Conservation (phyloP, 1,140 invertebrate genomes). For the Pectinophora gossypiella region DNA sequence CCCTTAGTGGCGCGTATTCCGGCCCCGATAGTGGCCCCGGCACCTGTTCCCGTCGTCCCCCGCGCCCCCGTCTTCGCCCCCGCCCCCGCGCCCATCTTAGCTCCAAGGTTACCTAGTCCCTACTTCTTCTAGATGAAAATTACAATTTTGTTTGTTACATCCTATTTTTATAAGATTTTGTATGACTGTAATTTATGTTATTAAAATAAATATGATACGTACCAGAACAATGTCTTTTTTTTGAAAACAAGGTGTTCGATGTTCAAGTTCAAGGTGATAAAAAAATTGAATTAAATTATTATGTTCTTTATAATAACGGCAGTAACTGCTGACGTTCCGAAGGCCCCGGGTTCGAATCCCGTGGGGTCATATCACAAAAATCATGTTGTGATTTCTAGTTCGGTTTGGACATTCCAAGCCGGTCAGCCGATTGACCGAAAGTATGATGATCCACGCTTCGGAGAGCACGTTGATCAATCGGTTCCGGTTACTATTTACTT, state of each 20-base stretch:
- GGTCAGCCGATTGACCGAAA: no score
- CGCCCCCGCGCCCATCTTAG: slow-evolving; percentile 22
- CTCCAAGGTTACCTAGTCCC: slow-evolving; percentile 43
- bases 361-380: no score
- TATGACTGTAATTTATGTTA: slow-evolving; percentile 65
- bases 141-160: slow-evolving; percentile 67
- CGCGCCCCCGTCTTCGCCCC: slow-evolving; percentile 17
- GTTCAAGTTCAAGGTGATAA: no score
- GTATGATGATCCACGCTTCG: no score
- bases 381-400: no score
- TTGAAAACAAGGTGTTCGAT: neutral
- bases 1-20: slow-evolving; percentile 48
- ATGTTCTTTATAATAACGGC: no score
- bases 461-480: no score
- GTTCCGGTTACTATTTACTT: no score
- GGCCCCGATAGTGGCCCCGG: slow-evolving; percentile 35
- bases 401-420: no score
- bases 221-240: neutral
- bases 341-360: no score
- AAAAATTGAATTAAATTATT: no score
- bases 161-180: slow-evolving; percentile 50
- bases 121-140: slow-evolving; percentile 65
- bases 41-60: slow-evolving; percentile 26
- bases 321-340: no score
- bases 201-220: neutral